Evolutionary conservation across 1,140 invertebrate genomes (phyloP).

Genomic region (Mactra quadrangularis): DNA sequence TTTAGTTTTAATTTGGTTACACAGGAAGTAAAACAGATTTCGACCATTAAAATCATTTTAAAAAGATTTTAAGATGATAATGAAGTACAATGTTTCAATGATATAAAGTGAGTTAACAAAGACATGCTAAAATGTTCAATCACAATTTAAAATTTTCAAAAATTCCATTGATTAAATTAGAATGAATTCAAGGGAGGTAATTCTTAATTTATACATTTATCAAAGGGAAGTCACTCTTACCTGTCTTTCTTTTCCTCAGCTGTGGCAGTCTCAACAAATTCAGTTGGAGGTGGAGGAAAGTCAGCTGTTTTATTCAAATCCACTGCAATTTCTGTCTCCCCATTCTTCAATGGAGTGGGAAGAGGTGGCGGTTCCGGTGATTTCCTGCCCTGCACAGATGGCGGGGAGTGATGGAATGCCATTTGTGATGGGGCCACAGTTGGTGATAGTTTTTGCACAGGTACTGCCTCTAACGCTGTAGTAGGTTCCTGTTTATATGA

Average conservation of each 20-base stretch:
- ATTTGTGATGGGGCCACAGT: constrained; percentile 40
- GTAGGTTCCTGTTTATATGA: constrained; percentile 74
- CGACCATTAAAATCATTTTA: constrained; percentile 23
- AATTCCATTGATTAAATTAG: too few relatives aligned
- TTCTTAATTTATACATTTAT: too few relatives aligned
- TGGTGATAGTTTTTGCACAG: constrained; percentile 23
- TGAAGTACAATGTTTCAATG: too few relatives aligned
- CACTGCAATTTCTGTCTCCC: constrained; percentile 57
- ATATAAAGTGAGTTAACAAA: too few relatives aligned
- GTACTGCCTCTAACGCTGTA: constrained; percentile 34
- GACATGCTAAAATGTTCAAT: too few relatives aligned
- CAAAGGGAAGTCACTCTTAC: constrained; percentile 11
- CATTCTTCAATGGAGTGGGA: constrained; percentile 65
- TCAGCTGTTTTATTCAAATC: constrained; percentile 58
- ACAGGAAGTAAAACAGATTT: not conserved
- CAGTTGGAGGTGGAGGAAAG: constrained; percentile 70
- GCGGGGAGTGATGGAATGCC: constrained; percentile 28
- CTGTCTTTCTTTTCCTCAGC: constrained; percentile 27
- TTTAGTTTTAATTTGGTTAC: not conserved
- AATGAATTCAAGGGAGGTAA: too few relatives aligned
- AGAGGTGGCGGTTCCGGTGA: constrained; percentile 64
- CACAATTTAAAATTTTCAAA: too few relatives aligned
- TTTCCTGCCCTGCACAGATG: constrained; percentile 20
- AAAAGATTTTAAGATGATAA: too few relatives aligned
- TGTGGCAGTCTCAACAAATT: constrained; percentile 53